These are phyloP conservation scores for Mizuhopecten yessoensis DNA, from an alignment of 1,140 invertebrate species.

Conservation along the genomic window DNA sequence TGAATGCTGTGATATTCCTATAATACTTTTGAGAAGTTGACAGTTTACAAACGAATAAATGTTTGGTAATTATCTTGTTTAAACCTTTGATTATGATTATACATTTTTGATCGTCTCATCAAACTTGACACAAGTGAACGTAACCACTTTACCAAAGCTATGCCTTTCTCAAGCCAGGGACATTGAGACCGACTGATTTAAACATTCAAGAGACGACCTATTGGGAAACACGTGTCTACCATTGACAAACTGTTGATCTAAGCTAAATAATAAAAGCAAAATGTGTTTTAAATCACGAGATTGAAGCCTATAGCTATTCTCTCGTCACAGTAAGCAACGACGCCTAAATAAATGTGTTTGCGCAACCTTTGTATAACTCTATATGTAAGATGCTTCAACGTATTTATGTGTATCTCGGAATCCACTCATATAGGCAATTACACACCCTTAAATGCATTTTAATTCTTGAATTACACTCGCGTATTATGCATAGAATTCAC, in stretches of 20 bases:
- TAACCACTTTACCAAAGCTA: too few relatives aligned
- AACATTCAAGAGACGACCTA: not conserved
- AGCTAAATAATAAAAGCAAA: not conserved
- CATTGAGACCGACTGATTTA: too few relatives aligned
- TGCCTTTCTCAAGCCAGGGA: too few relatives aligned
- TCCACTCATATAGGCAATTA: constrained; percentile 26
- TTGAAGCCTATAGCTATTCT: too few relatives aligned
- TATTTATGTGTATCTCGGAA: constrained; percentile 3
- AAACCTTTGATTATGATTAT: too few relatives aligned
- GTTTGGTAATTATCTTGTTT: too few relatives aligned
- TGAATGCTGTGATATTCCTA: too few relatives aligned
- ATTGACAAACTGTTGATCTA: not conserved
- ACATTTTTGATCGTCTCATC: too few relatives aligned
- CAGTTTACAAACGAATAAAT: too few relatives aligned
- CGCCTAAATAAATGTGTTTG: not conserved
- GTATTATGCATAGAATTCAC: constrained; percentile 39
- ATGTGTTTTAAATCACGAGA: not conserved
- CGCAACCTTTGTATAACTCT: not conserved
- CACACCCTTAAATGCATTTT: not conserved
- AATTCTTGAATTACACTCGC: constrained; percentile 17
- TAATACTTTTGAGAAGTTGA: too few relatives aligned
- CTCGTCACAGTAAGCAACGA: too few relatives aligned
- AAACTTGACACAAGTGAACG: too few relatives aligned
- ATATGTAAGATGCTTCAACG: not conserved
- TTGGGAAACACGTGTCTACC: not conserved